These are phyloP conservation scores for Pachyrhynchus sulphureomaculatus DNA, from an alignment of 1,140 invertebrate species.

Conservation along the genomic window DNA sequence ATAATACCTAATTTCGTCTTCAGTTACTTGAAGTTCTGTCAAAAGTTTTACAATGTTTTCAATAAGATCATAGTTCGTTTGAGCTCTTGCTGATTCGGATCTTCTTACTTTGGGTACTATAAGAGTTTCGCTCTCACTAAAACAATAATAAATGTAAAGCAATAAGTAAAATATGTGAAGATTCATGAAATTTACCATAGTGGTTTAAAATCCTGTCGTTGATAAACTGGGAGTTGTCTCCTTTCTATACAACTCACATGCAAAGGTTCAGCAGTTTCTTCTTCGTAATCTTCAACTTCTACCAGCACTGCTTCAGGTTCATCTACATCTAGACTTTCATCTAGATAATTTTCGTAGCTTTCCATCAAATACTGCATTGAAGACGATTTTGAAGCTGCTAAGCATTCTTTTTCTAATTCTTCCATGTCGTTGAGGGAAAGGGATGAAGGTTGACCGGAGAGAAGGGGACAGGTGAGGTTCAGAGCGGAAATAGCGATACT, in stretches of 20 bases:
- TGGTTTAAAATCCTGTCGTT: constrained; percentile 50
- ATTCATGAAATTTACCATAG: constrained; percentile 37
- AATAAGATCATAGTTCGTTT: constrained; percentile 55
- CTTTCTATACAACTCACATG: constrained; percentile 60
- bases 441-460: constrained; percentile 67
- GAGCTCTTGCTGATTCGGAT: constrained; percentile 48
- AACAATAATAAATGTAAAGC: constrained; percentile 3
- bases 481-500: constrained; percentile 56
- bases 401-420: constrained; percentile 56
- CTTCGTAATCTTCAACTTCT: constrained; percentile 68
- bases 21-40: constrained; percentile 53
- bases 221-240: constrained; percentile 67
- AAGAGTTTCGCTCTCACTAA: constrained; percentile 41
- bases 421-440: constrained; percentile 70
- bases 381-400: constrained; percentile 42
- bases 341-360: constrained; percentile 1
- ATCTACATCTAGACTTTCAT: constrained; percentile 46
- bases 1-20: constrained; percentile 53
- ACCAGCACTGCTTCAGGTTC: constrained; percentile 66
- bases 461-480: constrained; percentile 42
- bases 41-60: constrained; percentile 56
- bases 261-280: constrained; percentile 66
- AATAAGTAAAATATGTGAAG: not conserved
- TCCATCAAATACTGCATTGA: constrained; percentile 41
- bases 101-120: constrained; percentile 45